Percentiles rank a stretch among this genome's conserved stretches.
Conservation (phyloP, 2,888 invertebrate species). For the Drosophila cognata region DNA sequence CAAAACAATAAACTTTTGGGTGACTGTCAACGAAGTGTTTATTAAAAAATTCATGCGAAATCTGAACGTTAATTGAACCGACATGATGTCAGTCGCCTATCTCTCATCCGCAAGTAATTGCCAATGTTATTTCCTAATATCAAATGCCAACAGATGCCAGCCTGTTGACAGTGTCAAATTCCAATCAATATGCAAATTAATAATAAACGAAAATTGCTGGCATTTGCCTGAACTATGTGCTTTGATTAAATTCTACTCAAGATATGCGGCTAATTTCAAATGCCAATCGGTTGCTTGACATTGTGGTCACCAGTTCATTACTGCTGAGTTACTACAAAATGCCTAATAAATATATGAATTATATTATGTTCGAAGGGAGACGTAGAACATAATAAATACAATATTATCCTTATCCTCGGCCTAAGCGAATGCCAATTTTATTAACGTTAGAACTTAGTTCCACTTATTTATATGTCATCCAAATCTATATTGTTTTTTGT, state of each 20-base stretch:
- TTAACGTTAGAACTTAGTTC: fast-evolving
- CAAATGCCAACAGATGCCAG: constrained; percentile 58
- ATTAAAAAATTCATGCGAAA: constrained; percentile 50
- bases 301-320: constrained; percentile 16
- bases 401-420: no score
- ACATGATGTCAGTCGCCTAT: constrained; percentile 37
- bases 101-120: constrained; percentile 33
- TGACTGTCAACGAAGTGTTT: constrained; percentile 48
- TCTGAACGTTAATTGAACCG: constrained; percentile 43
- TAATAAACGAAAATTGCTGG: constrained; percentile 76
- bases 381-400: not conserved
- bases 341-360: not conserved
- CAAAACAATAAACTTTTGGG: constrained; percentile 26
- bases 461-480: not conserved
- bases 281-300: constrained; percentile 12
- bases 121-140: constrained; percentile 60
- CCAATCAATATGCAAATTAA: constrained; percentile 79
- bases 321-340: not conserved
- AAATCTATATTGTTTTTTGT: not conserved
- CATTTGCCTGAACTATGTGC: constrained; percentile 47
- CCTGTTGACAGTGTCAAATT: constrained; percentile 63
- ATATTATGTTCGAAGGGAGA: not conserved
- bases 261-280: constrained; percentile 22
- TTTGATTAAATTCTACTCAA: constrained; percentile 67
- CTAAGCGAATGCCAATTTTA: not conserved